Percentiles rank a stretch among this genome's conserved stretches.
Evolutionary conservation across 2,113 vertebrate species (phyloP).

Genomic region (Phyllopteryx taeniolatus): DNA sequence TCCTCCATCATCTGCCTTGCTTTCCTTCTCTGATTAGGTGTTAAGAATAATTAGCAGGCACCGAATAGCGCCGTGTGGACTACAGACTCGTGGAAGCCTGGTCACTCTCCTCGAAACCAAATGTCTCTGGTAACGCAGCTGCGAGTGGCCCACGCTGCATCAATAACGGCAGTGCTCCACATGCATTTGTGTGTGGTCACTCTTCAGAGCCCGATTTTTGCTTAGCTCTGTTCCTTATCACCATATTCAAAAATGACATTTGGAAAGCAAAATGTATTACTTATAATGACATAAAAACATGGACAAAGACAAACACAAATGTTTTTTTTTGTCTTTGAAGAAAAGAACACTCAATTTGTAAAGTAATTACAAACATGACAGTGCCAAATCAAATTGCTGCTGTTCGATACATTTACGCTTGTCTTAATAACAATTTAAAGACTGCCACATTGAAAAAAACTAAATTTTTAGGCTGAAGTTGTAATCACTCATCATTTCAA

Average conservation of each 20-base stretch:
- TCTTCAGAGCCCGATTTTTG: slow-evolving; percentile 30
- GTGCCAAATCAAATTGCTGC: slow-evolving; percentile 9
- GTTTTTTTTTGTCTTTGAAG: slow-evolving; percentile 20
- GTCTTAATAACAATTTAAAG: too few species aligned
- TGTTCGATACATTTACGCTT: not conserved
- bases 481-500: too few species aligned
- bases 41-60: slow-evolving; percentile 71
- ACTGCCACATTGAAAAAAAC: too few species aligned
- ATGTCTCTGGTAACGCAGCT: slow-evolving; percentile 66
- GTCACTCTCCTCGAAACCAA: slow-evolving; percentile 64
- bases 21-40: slow-evolving; percentile 68
- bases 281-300: slow-evolving; percentile 18
- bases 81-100: slow-evolving; percentile 52
- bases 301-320: slow-evolving; percentile 4
- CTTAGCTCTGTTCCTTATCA: slow-evolving; percentile 22
- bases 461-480: too few species aligned
- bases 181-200: slow-evolving; percentile 28
- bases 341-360: slow-evolving; percentile 11
- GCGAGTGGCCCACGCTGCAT: slow-evolving; percentile 56
- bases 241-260: slow-evolving; percentile 11
- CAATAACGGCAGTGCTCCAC: slow-evolving; percentile 41
- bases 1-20: slow-evolving; percentile 48
- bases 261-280: slow-evolving; percentile 15
- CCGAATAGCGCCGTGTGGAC: slow-evolving; percentile 56
- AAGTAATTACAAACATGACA: not conserved